Evolutionary conservation across 1,140 invertebrate genomes (phyloP).

Genomic region (Drosophila azteca): DNA sequence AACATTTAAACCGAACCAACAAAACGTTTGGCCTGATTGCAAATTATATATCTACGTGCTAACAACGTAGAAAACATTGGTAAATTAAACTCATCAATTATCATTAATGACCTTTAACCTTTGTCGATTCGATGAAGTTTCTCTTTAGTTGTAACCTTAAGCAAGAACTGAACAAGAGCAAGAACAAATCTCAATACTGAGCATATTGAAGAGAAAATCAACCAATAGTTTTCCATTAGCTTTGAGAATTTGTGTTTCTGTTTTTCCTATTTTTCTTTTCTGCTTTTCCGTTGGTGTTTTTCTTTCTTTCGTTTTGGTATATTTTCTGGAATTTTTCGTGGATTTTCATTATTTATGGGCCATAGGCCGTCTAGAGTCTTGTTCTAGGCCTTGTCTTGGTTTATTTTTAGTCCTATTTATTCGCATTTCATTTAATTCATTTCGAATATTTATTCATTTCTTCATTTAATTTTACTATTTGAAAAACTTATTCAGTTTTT

Average conservation of each 20-base stretch:
- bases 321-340: background rate
- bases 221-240: no score
- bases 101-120: constrained; percentile 20
- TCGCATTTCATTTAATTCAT: constrained; percentile 5
- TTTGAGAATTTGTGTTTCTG: no score
- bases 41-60: constrained; percentile 24
- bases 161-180: constrained; percentile 3
- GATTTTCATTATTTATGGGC: background rate
- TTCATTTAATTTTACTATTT: constrained; percentile 31
- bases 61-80: constrained; percentile 73
- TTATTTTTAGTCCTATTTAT: constrained; percentile 1
- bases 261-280: no score
- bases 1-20: constrained; percentile 30
- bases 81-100: constrained; percentile 55
- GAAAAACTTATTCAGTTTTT: constrained; percentile 2
- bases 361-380: no score
- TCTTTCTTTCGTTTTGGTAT: no score
- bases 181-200: background rate
- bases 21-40: constrained; percentile 30
- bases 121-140: constrained; percentile 14
- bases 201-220: no score
- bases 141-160: constrained; percentile 42
- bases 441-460: background rate
- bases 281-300: no score
- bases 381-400: constrained; percentile 2